These are phyloP conservation scores for Tokudaia muenninki DNA, from an alignment of 2,797 vertebrate species.

Conservation along the genomic window DNA sequence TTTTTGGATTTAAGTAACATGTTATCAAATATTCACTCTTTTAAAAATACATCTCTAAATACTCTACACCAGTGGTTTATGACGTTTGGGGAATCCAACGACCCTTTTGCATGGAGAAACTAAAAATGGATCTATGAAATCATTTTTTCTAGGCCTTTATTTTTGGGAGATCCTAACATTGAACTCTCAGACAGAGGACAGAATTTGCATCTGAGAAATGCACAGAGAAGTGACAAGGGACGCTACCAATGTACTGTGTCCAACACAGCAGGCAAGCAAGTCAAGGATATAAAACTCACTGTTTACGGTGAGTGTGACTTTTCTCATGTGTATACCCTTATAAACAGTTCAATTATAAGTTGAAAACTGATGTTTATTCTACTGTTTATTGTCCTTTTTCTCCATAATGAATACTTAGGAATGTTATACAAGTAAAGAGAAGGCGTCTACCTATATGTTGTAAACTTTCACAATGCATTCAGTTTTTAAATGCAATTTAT, in stretches of 20 bases:
- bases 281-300: conserved; percentile 93
- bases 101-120: background rate
- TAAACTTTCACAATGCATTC: background rate
- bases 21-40: background rate
- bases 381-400: background rate
- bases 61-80: background rate
- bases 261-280: conserved; percentile 94
- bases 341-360: background rate
- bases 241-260: conserved; percentile 94
- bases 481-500: conserved; percentile 10
- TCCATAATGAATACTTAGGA: background rate
- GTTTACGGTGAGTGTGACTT: conserved; percentile 90
- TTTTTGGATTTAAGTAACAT: background rate
- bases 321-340: background rate
- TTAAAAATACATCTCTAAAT: background rate
- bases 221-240: conserved; percentile 94
- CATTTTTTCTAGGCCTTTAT: conserved; percentile 90
- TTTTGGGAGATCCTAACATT: conserved; percentile 93
- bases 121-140: conserved; percentile 34
- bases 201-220: conserved; percentile 92
- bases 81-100: background rate
- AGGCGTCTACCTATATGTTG: background rate
- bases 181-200: conserved; percentile 93
- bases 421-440: background rate
- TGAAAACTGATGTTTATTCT: background rate